Evolutionary conservation across 2,888 invertebrate genomes (phyloP).

Genomic region (Gymnoscelis rufifasciata): DNA sequence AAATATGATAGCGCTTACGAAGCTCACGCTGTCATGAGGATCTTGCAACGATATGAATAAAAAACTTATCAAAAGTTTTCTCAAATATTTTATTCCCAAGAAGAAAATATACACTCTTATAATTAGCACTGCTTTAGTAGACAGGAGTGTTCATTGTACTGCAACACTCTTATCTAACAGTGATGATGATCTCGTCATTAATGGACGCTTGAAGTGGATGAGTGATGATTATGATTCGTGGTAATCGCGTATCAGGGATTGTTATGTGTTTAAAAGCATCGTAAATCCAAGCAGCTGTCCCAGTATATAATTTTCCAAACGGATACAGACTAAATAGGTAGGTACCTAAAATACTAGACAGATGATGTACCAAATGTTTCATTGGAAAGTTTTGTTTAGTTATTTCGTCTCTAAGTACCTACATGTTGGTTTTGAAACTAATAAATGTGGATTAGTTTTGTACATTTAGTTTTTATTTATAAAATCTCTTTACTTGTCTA

Average conservation of each 20-base stretch:
- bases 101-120: too few relatives aligned
- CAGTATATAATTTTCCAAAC: not conserved
- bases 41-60: too few relatives aligned
- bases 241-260: constrained; percentile 5
- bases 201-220: constrained; percentile 11
- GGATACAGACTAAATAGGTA: not conserved
- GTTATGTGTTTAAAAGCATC: not conserved
- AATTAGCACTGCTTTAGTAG: not conserved
- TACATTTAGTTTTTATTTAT: too few relatives aligned
- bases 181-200: constrained; percentile 14
- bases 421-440: too few relatives aligned
- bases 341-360: not conserved
- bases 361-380: not conserved
- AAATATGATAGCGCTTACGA: too few relatives aligned
- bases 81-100: too few relatives aligned
- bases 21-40: too few relatives aligned
- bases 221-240: constrained; percentile 12
- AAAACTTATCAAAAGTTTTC: too few relatives aligned
- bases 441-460: too few relatives aligned
- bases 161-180: constrained; percentile 9
- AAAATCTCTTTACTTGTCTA: too few relatives aligned
- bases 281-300: not conserved
- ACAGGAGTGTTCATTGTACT: constrained; percentile 2
- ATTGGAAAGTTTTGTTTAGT: too few relatives aligned
- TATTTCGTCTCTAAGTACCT: too few relatives aligned